These are phyloP conservation scores for Diorhabda carinulata DNA, from an alignment of 1,140 invertebrate genomes.

Conservation along the genomic window DNA sequence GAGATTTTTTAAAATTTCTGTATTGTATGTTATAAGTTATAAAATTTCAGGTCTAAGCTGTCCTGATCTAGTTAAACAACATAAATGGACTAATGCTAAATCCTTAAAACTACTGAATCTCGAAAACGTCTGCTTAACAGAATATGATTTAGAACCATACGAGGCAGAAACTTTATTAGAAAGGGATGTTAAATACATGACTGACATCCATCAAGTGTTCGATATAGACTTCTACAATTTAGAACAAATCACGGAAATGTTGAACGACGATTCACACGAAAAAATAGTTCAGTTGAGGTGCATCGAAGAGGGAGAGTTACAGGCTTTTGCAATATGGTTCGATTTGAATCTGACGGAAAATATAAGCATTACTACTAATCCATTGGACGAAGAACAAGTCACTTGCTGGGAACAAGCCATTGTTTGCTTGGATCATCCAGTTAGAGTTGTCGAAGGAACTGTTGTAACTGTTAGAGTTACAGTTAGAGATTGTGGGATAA, in stretches of 20 bases:
- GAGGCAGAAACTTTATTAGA: constrained; percentile 63
- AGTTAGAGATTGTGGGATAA: constrained; percentile 43
- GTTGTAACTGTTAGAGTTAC: constrained; percentile 48
- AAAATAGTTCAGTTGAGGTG: constrained; percentile 17
- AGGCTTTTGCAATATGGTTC: constrained; percentile 64
- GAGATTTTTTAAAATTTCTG: not conserved
- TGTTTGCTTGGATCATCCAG: constrained; percentile 54
- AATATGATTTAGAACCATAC: constrained; percentile 56
- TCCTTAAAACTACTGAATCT: constrained; percentile 30
- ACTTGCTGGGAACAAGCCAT: constrained; percentile 76
- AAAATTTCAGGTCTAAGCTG: constrained; percentile 16
- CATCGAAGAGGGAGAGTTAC: constrained; percentile 47
- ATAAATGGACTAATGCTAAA: constrained; percentile 40
- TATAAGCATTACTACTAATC: constrained; percentile 55
- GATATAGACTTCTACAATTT: constrained; percentile 63
- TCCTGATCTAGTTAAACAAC: constrained; percentile 48
- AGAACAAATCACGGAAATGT: constrained; percentile 50
- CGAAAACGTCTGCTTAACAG: constrained; percentile 48
- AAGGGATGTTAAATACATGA: constrained; percentile 58
- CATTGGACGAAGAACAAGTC: constrained; percentile 49
- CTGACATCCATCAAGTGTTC: constrained; percentile 55
- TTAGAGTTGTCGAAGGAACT: constrained; percentile 43
- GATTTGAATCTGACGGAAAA: constrained; percentile 66
- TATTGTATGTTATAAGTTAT: not conserved
- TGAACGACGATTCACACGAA: not conserved